These are phyloP conservation scores for Pocillopora damicornis DNA, from an alignment of 64 coral and sea anemone genomes.

Conservation along the genomic window DNA sequence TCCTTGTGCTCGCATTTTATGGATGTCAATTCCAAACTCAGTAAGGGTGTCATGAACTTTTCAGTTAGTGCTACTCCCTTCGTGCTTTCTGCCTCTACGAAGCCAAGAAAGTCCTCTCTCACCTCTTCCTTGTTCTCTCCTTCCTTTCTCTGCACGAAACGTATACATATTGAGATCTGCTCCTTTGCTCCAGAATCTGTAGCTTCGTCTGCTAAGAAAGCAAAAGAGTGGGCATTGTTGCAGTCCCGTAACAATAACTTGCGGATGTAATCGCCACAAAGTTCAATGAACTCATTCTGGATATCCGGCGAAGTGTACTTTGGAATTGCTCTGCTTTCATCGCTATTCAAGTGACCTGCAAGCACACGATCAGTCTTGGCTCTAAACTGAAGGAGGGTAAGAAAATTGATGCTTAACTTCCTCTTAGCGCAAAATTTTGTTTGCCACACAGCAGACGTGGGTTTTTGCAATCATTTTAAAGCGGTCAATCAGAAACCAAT, in stretches of 20 bases:
- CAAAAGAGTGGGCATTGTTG: slow-evolving; percentile 67
- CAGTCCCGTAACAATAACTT: slow-evolving; percentile 17
- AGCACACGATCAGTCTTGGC: too few relatives aligned
- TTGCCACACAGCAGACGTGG: too few relatives aligned
- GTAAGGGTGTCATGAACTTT: slow-evolving; percentile 52
- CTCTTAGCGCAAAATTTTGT: too few relatives aligned
- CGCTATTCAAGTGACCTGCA: too few relatives aligned
- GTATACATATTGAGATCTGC: slow-evolving; percentile 76
- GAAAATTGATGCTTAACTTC: too few relatives aligned
- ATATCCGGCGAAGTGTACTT: too few relatives aligned
- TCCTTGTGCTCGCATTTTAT: background rate
- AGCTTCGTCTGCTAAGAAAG: slow-evolving; percentile 64
- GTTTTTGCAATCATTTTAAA: background rate
- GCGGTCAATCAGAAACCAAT: background rate
- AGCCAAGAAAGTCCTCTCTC: slow-evolving; percentile 70
- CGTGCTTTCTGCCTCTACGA: slow-evolving; percentile 70
- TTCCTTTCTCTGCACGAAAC: slow-evolving; percentile 66
- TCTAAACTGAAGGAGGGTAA: too few relatives aligned
- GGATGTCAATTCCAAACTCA: slow-evolving; percentile 51
- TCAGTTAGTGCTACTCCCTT: slow-evolving; percentile 65
- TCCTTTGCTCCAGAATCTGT: slow-evolving; percentile 69
- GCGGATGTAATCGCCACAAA: too few relatives aligned
- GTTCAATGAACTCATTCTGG: too few relatives aligned
- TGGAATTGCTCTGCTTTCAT: too few relatives aligned
- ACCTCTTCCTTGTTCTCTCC: slow-evolving; percentile 62